Conservation (phyloP, 2,113 vertebrate species). For the Shinisaurus crocodilurus region DNA sequence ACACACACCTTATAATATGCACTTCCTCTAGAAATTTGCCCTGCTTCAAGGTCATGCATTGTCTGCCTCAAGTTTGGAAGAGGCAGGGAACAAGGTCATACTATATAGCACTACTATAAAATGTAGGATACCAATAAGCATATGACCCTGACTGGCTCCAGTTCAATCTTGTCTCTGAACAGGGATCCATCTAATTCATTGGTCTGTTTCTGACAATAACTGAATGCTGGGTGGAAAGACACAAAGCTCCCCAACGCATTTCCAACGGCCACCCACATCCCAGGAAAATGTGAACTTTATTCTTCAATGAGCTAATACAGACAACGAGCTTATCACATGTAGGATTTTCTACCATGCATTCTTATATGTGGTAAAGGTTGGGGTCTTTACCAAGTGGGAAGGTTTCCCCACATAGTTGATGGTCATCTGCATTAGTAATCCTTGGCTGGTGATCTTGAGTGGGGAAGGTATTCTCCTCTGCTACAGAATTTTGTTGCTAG, state of each 20-base stretch:
- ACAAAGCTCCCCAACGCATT: not conserved
- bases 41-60: not conserved
- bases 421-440: not conserved
- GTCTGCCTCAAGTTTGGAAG: not conserved
- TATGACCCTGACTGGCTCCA: not conserved
- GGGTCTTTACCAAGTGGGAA: not conserved
- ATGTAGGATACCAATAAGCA: constrained; percentile 25
- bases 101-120: constrained; percentile 13
- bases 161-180: not conserved
- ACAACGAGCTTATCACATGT: not conserved
- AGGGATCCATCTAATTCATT: not conserved
- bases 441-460: not conserved
- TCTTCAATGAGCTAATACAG: not conserved
- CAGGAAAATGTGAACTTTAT: not conserved
- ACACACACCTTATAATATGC: not conserved
- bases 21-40: not conserved
- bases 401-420: not conserved
- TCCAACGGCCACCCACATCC: not conserved
- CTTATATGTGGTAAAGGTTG: not conserved
- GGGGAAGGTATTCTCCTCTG: not conserved
- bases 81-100: constrained; percentile 6
- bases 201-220: not conserved
- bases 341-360: not conserved
- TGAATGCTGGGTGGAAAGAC: not conserved
- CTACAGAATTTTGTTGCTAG: not conserved